These are phyloP conservation scores for Leucozona laternaria DNA, from an alignment of 2,888 invertebrate genomes.

Conservation along the genomic window DNA sequence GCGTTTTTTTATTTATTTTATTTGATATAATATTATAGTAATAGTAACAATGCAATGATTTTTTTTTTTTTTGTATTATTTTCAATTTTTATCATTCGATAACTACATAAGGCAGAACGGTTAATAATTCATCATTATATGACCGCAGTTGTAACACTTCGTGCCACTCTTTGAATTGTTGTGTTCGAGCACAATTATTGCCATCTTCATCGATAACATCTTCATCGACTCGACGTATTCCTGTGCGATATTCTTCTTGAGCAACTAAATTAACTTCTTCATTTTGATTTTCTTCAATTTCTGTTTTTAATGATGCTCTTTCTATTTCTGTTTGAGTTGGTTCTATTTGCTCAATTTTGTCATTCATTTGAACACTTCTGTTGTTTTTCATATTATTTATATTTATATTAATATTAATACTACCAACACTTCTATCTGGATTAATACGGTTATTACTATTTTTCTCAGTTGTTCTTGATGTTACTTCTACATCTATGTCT, in stretches of 20 bases:
- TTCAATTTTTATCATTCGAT: conserved; percentile 88
- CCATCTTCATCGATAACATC: conserved; percentile 77
- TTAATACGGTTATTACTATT: conserved; percentile 38
- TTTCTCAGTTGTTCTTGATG: not conserved
- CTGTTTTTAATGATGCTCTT: not conserved
- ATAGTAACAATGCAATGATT: conserved; percentile 57
- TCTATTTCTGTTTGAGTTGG: not conserved
- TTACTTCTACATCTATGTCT: conserved; percentile 9
- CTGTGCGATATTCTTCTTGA: conserved; percentile 79
- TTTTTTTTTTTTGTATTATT: conserved; percentile 28
- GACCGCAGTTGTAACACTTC: conserved; percentile 91
- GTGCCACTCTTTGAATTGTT: conserved; percentile 94
- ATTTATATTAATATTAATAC: conserved; percentile 22
- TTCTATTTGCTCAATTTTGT: conserved; percentile 2
- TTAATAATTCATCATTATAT: conserved; percentile 90
- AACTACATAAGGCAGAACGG: conserved; percentile 98
- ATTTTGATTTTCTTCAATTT: conserved; percentile 14
- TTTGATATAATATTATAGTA: conserved; percentile 34
- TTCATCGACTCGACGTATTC: conserved; percentile 78
- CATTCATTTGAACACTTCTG: conserved; percentile 37
- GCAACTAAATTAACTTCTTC: conserved; percentile 45
- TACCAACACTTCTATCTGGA: conserved; percentile 47
- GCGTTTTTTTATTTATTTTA: conserved; percentile 30
- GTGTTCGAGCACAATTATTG: conserved; percentile 77
- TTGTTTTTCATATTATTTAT: conserved; percentile 46